phyloP scores from a whole-genome alignment of 2,797 vertebrate species.

The Erethizon dorsatum region DNA sequence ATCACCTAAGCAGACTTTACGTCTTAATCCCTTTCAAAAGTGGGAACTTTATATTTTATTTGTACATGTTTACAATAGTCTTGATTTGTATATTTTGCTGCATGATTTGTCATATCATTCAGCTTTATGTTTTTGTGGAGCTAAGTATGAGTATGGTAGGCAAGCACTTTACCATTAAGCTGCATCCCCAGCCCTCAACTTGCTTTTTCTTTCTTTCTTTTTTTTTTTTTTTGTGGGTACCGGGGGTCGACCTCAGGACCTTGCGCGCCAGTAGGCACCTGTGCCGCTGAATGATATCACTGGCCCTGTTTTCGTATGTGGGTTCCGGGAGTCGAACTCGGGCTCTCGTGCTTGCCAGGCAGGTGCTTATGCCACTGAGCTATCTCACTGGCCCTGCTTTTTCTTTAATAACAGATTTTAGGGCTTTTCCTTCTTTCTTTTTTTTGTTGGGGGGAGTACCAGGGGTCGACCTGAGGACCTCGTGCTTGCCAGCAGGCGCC shows the following conservation, averaged over 20 bases:
- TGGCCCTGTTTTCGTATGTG: too few relatives aligned
- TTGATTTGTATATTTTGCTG: constrained; percentile 40
- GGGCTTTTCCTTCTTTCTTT: not conserved
- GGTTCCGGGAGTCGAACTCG: too few relatives aligned
- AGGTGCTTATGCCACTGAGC: too few relatives aligned
- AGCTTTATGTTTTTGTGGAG: not conserved
- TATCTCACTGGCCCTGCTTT: not conserved
- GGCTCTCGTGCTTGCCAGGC: too few relatives aligned
- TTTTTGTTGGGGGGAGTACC: too few relatives aligned
- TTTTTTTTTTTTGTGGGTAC: too few relatives aligned
- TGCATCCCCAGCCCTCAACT: not conserved
- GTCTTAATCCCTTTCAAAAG: not conserved
- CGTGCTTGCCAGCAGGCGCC: too few relatives aligned
- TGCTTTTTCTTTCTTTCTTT: not conserved
- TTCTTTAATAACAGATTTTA: constrained; percentile 1
- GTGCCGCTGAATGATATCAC: too few relatives aligned
- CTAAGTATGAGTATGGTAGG: not conserved
- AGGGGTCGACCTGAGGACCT: too few relatives aligned
- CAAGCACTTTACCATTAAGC: not conserved
- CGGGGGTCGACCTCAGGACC: too few relatives aligned
- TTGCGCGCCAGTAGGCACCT: too few relatives aligned
- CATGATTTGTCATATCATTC: not conserved
- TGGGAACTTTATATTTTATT: constrained; percentile 22
- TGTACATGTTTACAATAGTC: not conserved
- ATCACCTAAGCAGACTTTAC: not conserved